phyloP scores from a whole-genome alignment of 2,113 vertebrate genomes.

The Hemichromis elongatus region DNA sequence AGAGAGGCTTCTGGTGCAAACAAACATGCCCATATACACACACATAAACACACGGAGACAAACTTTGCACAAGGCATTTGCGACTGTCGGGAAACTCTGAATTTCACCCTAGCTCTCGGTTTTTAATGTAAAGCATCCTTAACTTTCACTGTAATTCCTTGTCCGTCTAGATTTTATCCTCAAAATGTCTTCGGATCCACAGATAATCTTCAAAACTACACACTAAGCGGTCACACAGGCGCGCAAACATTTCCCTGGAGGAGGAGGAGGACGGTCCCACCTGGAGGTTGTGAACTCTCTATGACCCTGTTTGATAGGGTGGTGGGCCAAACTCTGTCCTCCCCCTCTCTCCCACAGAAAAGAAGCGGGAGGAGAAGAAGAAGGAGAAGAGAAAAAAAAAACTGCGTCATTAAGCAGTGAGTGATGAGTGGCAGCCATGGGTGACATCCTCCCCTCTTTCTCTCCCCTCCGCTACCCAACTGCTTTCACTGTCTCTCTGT shows the following conservation, averaged over 20 bases:
- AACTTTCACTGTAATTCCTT: not conserved
- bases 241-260: slow-evolving; percentile 28
- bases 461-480: slow-evolving; percentile 39
- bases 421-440: slow-evolving; percentile 78
- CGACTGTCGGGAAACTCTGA: not conserved
- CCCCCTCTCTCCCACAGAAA: slow-evolving; percentile 62
- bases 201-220: not conserved
- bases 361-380: slow-evolving; percentile 44
- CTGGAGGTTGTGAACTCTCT: slow-evolving; percentile 97
- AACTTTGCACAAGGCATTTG: slow-evolving; percentile 1
- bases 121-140: not conserved
- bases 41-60: slow-evolving; percentile 13
- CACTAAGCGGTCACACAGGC: not conserved
- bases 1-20: slow-evolving; percentile 8
- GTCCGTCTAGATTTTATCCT: not conserved
- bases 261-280: slow-evolving; percentile 79
- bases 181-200: not conserved
- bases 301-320: slow-evolving; percentile 93
- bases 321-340: slow-evolving; percentile 83
- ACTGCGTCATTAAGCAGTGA: slow-evolving; percentile 77
- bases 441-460: slow-evolving; percentile 64
- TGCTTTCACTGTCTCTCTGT: slow-evolving; percentile 21
- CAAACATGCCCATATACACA: slow-evolving; percentile 5
- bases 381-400: slow-evolving; percentile 20
- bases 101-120: not conserved